phyloP scores from a whole-genome alignment of 64 coral and sea anemone species.

The Dendrophyllia cribrosa region DNA sequence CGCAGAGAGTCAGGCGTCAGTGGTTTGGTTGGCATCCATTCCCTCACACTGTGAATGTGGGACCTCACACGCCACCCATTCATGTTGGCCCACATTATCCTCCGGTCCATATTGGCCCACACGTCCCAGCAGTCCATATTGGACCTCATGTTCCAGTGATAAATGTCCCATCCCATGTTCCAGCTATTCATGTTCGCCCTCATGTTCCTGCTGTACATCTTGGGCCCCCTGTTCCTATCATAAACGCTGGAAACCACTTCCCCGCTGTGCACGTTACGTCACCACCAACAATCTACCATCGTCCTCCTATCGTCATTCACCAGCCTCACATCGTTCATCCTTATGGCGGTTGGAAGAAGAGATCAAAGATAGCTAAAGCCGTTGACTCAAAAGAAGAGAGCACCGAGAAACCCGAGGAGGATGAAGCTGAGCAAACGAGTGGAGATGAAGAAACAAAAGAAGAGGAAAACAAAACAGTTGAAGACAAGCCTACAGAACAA shows the following conservation, averaged over 20 bases:
- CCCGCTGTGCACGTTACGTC: conserved; percentile 98
- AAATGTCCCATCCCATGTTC: conserved; percentile 99
- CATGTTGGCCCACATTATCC: conserved; percentile 99
- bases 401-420: background rate
- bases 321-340: conserved; percentile 99
- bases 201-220: conserved; percentile 96
- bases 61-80: conserved; percentile 98
- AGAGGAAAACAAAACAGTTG: background rate
- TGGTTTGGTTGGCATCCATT: conserved; percentile 97
- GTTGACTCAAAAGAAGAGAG: conserved; percentile 6
- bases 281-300: conserved; percentile 98
- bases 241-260: conserved; percentile 99
- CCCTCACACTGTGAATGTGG: conserved; percentile 94
- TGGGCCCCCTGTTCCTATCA: conserved; percentile 95
- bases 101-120: conserved; percentile 97
- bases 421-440: background rate
- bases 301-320: conserved; percentile 98
- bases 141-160: conserved; percentile 98
- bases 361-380: conserved; percentile 33
- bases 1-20: conserved; percentile 82
- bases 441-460: conserved; percentile 10
- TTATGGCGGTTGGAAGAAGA: conserved; percentile 87
- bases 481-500: background rate
- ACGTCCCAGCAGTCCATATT: conserved; percentile 97
- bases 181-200: conserved; percentile 97